These are phyloP conservation scores for Zoanthus sociatus DNA, from an alignment of 92 coral and sea anemone species.

Conservation along the genomic window DNA sequence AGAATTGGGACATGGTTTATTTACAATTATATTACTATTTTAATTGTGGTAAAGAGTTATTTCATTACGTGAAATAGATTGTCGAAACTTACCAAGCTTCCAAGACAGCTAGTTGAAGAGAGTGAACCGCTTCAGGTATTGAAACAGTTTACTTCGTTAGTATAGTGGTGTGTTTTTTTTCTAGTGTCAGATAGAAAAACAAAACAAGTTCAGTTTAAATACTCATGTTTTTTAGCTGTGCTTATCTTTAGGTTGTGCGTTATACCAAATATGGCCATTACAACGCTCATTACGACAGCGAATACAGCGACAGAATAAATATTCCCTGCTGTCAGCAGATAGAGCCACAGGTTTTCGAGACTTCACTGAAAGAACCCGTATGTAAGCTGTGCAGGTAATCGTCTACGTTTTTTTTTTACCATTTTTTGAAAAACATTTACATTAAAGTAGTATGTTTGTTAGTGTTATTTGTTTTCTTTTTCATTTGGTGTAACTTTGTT, in stretches of 20 bases:
- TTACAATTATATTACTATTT: no score
- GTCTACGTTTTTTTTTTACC: no score
- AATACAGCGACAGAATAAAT: slow-evolving; percentile 75
- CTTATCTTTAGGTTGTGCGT: slow-evolving; percentile 61
- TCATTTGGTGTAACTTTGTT: no score
- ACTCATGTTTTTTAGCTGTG: no score
- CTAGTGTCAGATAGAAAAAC: neutral
- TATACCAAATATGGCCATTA: slow-evolving; percentile 87
- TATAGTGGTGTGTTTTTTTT: neutral
- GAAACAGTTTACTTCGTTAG: neutral
- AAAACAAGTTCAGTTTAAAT: no score
- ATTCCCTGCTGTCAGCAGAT: slow-evolving; percentile 88
- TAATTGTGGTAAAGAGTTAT: neutral
- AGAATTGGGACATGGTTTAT: no score
- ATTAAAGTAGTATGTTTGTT: no score
- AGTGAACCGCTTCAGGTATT: slow-evolving; percentile 92
- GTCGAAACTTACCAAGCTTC: slow-evolving; percentile 83
- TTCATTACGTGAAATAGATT: slow-evolving; percentile 52
- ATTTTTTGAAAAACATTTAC: no score
- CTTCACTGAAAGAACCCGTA: slow-evolving; percentile 52
- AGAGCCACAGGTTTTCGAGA: slow-evolving; percentile 41
- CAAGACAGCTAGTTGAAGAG: slow-evolving; percentile 84
- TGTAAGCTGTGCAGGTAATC: slow-evolving; percentile 90
- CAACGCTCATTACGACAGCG: slow-evolving; percentile 96
- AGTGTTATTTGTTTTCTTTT: no score